These are phyloP conservation scores for Blastobasis adustella DNA, from an alignment of 2,888 invertebrate genomes.

Conservation along the genomic window DNA sequence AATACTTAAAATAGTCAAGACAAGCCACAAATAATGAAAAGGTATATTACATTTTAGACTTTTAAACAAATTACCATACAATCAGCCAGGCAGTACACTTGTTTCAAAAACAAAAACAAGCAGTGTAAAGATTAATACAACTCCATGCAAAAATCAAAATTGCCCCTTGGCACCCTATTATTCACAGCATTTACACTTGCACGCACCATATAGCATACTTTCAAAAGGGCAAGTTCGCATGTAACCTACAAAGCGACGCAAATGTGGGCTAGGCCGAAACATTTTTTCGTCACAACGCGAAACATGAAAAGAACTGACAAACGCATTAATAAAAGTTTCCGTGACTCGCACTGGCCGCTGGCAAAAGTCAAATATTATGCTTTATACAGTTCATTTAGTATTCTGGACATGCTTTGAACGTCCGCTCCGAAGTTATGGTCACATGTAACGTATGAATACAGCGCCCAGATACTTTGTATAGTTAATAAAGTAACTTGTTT, in stretches of 20 bases:
- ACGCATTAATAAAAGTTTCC: constrained; percentile 37
- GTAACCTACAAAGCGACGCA: constrained; percentile 9
- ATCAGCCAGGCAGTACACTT: too few species aligned
- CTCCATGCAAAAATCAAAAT: neutral
- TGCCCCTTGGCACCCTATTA: too few species aligned
- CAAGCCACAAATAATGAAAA: too few species aligned
- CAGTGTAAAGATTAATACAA: neutral
- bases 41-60: too few species aligned
- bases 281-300: constrained; percentile 21
- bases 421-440: constrained; percentile 23
- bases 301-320: constrained; percentile 30
- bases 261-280: constrained; percentile 19
- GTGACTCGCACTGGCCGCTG: constrained; percentile 23
- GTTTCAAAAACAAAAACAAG: too few species aligned
- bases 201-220: constrained; percentile 3
- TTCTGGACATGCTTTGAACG: constrained; percentile 39
- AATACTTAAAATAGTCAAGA: too few species aligned
- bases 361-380: constrained; percentile 36
- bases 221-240: neutral
- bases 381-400: constrained; percentile 45
- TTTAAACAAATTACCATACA: too few species aligned
- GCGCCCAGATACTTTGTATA: constrained; percentile 25
- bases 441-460: constrained; percentile 28
- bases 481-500: constrained; percentile 18
- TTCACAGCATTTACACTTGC: neutral